Conservation (phyloP, 1,140 invertebrate species). For the Hyphantria cunea region DNA sequence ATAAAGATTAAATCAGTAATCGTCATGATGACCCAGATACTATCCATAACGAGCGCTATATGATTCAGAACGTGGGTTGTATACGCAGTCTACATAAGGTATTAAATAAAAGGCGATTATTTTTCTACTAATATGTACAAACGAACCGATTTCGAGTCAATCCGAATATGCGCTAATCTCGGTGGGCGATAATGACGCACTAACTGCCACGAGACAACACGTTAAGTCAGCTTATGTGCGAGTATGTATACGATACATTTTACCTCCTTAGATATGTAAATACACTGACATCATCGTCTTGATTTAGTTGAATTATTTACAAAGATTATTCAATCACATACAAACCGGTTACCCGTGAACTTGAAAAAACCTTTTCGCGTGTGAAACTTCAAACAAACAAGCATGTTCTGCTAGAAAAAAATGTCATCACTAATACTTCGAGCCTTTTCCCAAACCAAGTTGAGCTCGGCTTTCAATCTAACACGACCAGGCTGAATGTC, state of each 20-base stretch:
- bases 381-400: neutral
- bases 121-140: constrained; percentile 42
- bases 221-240: constrained; percentile 41
- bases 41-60: constrained; percentile 9
- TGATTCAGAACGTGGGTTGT: constrained; percentile 21
- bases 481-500: too few species aligned
- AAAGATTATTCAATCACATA: constrained; percentile 21
- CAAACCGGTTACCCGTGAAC: constrained; percentile 17
- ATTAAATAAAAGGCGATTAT: constrained; percentile 42
- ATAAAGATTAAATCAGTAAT: constrained; percentile 1
- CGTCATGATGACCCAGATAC: constrained; percentile 18
- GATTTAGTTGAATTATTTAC: constrained; percentile 51
- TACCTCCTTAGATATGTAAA: constrained; percentile 48
- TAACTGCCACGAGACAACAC: constrained; percentile 31
- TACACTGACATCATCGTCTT: constrained; percentile 59
- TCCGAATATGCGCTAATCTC: constrained; percentile 48
- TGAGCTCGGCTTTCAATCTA: too few species aligned
- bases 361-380: neutral
- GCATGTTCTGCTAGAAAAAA: neutral
- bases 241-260: constrained; percentile 46
- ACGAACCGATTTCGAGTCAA: constrained; percentile 1
- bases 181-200: constrained; percentile 55
- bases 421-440: too few species aligned
- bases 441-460: too few species aligned
- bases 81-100: constrained; percentile 3